Conservation (phyloP, 2,113 vertebrate species). For the Phasianus colchicus region DNA sequence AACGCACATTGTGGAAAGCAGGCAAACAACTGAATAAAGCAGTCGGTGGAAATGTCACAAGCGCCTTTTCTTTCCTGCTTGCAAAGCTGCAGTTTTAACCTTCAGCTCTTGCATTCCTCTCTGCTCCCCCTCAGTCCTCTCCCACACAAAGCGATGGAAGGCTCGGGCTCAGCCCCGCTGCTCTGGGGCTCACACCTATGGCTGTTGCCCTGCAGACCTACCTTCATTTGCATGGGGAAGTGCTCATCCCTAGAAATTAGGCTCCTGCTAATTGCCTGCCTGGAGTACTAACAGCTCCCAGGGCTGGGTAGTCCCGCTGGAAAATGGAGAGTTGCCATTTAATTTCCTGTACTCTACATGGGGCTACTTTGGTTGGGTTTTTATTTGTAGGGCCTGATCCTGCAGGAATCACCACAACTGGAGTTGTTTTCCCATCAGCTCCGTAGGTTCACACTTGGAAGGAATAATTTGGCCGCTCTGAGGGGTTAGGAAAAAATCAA, state of each 20-base stretch:
- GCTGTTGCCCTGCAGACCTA: background rate
- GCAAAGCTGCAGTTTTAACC: background rate
- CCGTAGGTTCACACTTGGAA: background rate
- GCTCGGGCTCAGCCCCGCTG: background rate
- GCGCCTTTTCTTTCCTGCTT: background rate
- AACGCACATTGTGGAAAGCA: background rate
- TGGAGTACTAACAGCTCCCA: background rate
- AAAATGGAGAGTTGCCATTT: background rate
- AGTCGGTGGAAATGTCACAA: background rate
- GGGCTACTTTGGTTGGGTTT: background rate
- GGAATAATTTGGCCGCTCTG: background rate
- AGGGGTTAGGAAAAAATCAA: background rate
- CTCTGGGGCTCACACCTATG: background rate
- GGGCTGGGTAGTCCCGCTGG: background rate
- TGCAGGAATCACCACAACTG: background rate
- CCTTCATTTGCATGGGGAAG: fast-evolving
- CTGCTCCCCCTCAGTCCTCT: background rate
- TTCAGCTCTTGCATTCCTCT: background rate
- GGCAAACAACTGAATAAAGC: background rate
- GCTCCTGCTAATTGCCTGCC: background rate
- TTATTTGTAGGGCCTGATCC: constrained; percentile 28
- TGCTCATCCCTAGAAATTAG: background rate
- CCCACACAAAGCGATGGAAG: background rate
- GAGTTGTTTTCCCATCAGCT: background rate
- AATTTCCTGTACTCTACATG: constrained; percentile 46